Conservation (phyloP, 1,140 invertebrate genomes). For the Goniozus legneri region DNA sequence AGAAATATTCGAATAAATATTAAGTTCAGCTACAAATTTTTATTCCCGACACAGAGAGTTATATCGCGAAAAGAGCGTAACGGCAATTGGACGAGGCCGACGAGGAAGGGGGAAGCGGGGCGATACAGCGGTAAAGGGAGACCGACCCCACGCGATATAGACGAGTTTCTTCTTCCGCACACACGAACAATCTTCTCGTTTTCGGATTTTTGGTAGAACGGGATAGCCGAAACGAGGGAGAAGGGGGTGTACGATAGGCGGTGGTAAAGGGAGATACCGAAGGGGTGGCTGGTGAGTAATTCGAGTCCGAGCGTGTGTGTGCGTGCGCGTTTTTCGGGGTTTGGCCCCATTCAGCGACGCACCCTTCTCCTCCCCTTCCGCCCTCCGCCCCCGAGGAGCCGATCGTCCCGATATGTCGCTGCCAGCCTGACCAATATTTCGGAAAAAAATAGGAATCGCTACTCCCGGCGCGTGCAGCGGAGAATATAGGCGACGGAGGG, state of each 20-base stretch:
- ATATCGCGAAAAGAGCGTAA: not conserved
- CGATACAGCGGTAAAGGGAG: not conserved
- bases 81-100: too few species aligned
- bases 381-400: slow-evolving; percentile 15
- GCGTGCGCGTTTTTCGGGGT: slow-evolving; percentile 11
- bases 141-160: slow-evolving; percentile 20
- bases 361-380: slow-evolving; percentile 12
- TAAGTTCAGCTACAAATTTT: not conserved
- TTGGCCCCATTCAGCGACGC: slow-evolving; percentile 13
- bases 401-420: not conserved
- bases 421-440: slow-evolving; percentile 30
- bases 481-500: too few species aligned
- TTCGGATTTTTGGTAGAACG: slow-evolving; percentile 34
- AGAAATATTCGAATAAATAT: too few species aligned
- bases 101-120: not conserved
- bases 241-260: too few species aligned
- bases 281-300: slow-evolving; percentile 31
- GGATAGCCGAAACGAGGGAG: slow-evolving; percentile 22
- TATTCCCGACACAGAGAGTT: not conserved
- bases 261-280: too few species aligned
- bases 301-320: slow-evolving; percentile 20
- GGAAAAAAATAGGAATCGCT: slow-evolving; percentile 12
- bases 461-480: too few species aligned
- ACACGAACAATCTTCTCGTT: slow-evolving; percentile 27
- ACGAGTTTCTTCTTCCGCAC: slow-evolving; percentile 19